Evolutionary conservation across 1,140 invertebrate species (phyloP).

Genomic region (Polypedilum pembai): DNA sequence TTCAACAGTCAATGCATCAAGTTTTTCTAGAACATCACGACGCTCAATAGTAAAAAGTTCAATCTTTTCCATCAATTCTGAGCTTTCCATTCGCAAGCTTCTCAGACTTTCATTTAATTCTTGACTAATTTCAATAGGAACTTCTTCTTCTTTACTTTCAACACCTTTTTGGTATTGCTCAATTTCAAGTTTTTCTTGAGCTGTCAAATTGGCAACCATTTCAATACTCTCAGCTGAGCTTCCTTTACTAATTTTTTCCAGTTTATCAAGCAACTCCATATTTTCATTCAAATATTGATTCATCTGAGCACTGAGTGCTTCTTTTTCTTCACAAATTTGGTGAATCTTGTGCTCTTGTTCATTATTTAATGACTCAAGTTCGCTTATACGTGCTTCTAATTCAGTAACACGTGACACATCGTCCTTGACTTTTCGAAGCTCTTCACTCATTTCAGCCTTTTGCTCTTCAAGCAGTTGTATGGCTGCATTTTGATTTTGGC

Average conservation of each 20-base stretch:
- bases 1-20: conserved; percentile 55
- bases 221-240: conserved; percentile 60
- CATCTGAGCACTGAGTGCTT: conserved; percentile 50
- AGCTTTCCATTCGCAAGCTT: conserved; percentile 49
- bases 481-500: conserved; percentile 35
- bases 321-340: conserved; percentile 46
- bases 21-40: conserved; percentile 59
- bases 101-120: conserved; percentile 48
- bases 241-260: conserved; percentile 59
- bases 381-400: no score
- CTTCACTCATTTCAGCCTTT: conserved; percentile 37
- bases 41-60: conserved; percentile 57
- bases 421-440: conserved; percentile 33
- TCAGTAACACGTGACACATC: no score
- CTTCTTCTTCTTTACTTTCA: conserved; percentile 35
- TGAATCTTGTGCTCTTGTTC: conserved; percentile 37
- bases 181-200: conserved; percentile 53
- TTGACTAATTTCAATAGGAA: conserved; percentile 40
- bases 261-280: conserved; percentile 56
- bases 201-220: conserved; percentile 57
- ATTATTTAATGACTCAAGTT: conserved; percentile 38
- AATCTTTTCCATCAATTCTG: conserved; percentile 57
- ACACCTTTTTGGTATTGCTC: conserved; percentile 48
- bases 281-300: conserved; percentile 58
- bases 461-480: conserved; percentile 40